Evolutionary conservation across 1,140 invertebrate genomes (phyloP).

Genomic region (Tetragonula clypearis): DNA sequence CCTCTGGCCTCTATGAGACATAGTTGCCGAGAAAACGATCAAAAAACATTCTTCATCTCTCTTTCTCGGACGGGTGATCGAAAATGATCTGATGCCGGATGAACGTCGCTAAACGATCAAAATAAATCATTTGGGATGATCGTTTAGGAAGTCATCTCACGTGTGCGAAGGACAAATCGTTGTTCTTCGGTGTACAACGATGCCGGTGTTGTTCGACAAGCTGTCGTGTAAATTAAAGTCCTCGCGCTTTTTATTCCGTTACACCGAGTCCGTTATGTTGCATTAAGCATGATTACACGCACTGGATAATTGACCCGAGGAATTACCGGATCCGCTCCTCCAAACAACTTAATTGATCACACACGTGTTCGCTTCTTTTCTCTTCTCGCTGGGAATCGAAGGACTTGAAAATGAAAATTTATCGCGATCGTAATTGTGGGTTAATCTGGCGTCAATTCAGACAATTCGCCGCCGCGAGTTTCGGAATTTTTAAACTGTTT

Average conservation of each 20-base stretch:
- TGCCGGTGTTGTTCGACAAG: not conserved
- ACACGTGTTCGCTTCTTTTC: not conserved
- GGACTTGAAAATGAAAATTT: not conserved
- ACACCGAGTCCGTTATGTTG: not conserved
- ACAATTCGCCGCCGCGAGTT: too few species aligned
- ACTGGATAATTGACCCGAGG: not conserved
- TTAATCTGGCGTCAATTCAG: too few species aligned
- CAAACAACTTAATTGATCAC: not conserved
- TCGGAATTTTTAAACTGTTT: too few species aligned
- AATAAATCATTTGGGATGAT: not conserved
- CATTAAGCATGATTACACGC: conserved; percentile 1
- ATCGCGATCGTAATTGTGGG: too few species aligned
- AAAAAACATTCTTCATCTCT: conserved; percentile 11
- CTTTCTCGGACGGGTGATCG: conserved; percentile 13
- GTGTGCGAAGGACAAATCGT: not conserved
- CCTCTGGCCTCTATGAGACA: conserved; percentile 18
- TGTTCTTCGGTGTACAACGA: not conserved
- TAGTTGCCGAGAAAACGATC: conserved; percentile 14
- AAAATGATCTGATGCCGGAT: not conserved
- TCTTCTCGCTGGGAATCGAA: not conserved
- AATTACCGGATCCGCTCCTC: not conserved
- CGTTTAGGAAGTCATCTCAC: not conserved
- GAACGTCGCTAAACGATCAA: not conserved
- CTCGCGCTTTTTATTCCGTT: not conserved
- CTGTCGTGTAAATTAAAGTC: not conserved